These are phyloP conservation scores for Drosophila kuntzei DNA, from an alignment of 2,888 invertebrate genomes.

Conservation along the genomic window DNA sequence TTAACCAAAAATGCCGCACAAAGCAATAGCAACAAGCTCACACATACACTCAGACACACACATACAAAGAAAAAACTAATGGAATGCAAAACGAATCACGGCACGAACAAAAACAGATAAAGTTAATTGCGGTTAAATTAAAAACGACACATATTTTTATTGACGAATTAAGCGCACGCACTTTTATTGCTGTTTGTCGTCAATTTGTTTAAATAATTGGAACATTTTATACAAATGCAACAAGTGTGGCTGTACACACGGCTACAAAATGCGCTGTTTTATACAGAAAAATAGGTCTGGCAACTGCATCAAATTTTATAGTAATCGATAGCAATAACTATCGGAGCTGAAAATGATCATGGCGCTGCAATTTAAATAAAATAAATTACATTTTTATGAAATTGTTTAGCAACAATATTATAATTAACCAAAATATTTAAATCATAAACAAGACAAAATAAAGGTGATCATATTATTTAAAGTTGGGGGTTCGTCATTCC, in stretches of 20 bases:
- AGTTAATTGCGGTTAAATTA: constrained; percentile 44
- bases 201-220: constrained; percentile 63
- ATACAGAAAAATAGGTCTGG: constrained; percentile 25
- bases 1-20: constrained; percentile 77
- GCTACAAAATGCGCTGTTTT: constrained; percentile 45
- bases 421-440: neutral
- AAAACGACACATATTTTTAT: constrained; percentile 57
- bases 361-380: neutral
- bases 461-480: no score
- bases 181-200: constrained; percentile 39
- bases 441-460: neutral
- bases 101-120: constrained; percentile 44
- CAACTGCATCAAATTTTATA: constrained; percentile 2
- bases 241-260: constrained; percentile 53
- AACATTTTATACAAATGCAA: constrained; percentile 62
- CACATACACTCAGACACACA: constrained; percentile 24
- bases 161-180: constrained; percentile 44
- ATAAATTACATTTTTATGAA: neutral
- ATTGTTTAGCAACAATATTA: neutral
- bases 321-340: constrained; percentile 22
- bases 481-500: no score
- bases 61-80: constrained; percentile 15
- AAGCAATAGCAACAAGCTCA: constrained; percentile 54
- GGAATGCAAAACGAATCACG: constrained; percentile 50
- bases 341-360: neutral